These are phyloP conservation scores for Bubo bubo DNA, from an alignment of 2,113 vertebrate genomes.

Conservation along the genomic window DNA sequence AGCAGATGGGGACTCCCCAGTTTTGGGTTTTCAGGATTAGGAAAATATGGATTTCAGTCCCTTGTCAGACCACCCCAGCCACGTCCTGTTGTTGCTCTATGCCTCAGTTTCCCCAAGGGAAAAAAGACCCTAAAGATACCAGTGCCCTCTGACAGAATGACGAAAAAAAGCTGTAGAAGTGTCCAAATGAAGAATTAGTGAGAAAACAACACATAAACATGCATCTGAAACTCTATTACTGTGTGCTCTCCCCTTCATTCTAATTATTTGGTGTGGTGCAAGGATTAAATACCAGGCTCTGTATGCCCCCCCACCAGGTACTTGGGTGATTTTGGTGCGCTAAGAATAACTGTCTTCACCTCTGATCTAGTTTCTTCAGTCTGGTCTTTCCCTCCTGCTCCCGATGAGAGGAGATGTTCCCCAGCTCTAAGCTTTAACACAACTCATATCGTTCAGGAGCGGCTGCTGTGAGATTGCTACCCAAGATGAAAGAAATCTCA, in stretches of 20 bases:
- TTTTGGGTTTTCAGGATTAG: not conserved
- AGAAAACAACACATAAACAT: not conserved
- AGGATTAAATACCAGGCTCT: not conserved
- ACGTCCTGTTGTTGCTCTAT: not conserved
- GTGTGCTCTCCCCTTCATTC: not conserved
- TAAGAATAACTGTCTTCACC: not conserved
- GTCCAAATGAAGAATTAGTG: not conserved
- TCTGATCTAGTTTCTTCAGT: not conserved
- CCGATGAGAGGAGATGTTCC: not conserved
- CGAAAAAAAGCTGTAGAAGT: not conserved
- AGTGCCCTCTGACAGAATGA: not conserved
- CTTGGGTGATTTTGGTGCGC: not conserved
- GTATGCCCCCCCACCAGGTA: rapidly evolving
- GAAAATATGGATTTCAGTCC: not conserved
- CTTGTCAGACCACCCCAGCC: not conserved
- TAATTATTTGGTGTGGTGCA: not conserved
- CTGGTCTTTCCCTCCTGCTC: not conserved
- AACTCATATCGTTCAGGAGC: not conserved
- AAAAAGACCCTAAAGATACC: not conserved
- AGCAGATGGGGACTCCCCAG: not conserved
- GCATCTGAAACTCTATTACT: not conserved
- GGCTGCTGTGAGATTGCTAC: not conserved
- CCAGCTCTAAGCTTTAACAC: not conserved
- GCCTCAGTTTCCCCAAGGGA: not conserved
- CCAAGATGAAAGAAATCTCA: not conserved